phyloP scores from a whole-genome alignment of 2,797 vertebrate species.

The Cirrhinus molitorella region DNA sequence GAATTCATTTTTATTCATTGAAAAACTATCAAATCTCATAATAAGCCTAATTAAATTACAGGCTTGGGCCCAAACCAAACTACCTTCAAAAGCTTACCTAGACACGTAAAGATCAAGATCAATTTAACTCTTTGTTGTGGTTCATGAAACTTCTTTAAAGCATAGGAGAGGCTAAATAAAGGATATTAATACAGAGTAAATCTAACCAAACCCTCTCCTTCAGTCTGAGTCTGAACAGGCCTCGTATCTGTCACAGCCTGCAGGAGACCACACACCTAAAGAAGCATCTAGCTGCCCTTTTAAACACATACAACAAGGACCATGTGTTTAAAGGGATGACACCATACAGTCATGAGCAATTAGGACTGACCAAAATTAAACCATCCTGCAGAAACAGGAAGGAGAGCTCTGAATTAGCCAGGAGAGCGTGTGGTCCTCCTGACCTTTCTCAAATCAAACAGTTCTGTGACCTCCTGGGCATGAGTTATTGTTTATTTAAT shows the following conservation, averaged over 20 bases:
- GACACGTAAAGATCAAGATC: neutral
- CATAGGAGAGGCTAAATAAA: neutral
- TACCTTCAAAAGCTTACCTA: neutral
- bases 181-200: neutral
- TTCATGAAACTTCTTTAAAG: conserved; percentile 13
- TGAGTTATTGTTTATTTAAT: neutral
- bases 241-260: neutral
- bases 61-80: neutral
- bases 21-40: neutral
- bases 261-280: conserved; percentile 22
- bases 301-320: neutral
- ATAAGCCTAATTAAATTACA: neutral
- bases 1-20: no score
- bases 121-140: neutral
- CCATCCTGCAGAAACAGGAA: neutral
- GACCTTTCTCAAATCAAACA: neutral
- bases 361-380: neutral
- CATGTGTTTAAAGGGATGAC: conserved; percentile 1
- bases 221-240: conserved; percentile 5
- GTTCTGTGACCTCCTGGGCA: neutral
- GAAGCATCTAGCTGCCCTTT: conserved; percentile 23
- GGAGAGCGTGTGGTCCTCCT: neutral
- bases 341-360: neutral
- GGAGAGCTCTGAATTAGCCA: neutral
- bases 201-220: conserved; percentile 1